phyloP scores from a whole-genome alignment of 1,140 invertebrate species.

The Argopecten irradians region DNA sequence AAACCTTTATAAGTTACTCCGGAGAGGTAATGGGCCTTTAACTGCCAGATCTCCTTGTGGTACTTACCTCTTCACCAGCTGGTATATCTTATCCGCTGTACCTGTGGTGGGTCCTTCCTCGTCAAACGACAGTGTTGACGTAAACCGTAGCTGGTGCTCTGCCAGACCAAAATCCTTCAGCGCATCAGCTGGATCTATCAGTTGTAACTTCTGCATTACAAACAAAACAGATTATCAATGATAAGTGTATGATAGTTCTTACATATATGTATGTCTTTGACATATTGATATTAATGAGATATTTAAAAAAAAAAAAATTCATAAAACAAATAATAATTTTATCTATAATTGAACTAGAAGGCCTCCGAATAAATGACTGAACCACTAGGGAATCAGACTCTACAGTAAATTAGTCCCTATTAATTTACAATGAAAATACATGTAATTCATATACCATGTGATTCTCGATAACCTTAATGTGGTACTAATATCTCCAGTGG shows the following conservation, averaged over 20 bases:
- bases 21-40: too few species aligned
- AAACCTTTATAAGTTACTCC: background rate
- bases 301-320: background rate
- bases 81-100: slow-evolving; percentile 88
- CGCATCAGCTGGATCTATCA: slow-evolving; percentile 93
- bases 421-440: too few species aligned
- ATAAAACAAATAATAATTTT: background rate
- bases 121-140: slow-evolving; percentile 90
- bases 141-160: slow-evolving; percentile 87
- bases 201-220: slow-evolving; percentile 82
- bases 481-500: too few species aligned
- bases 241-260: background rate
- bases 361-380: too few species aligned
- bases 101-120: slow-evolving; percentile 86
- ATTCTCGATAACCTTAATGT: too few species aligned
- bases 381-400: too few species aligned
- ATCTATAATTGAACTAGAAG: background rate
- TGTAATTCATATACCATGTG: too few species aligned
- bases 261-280: background rate
- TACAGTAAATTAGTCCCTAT: too few species aligned
- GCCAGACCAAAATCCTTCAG: slow-evolving; percentile 92
- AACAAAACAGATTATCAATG: background rate
- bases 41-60: too few species aligned
- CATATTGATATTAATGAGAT: background rate
- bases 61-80: slow-evolving; percentile 77